Evolutionary conservation across 2,113 vertebrate genomes (phyloP), one percentile per base, ranked within the genome.

Genomic region (Gambusia affinis): DNA sequence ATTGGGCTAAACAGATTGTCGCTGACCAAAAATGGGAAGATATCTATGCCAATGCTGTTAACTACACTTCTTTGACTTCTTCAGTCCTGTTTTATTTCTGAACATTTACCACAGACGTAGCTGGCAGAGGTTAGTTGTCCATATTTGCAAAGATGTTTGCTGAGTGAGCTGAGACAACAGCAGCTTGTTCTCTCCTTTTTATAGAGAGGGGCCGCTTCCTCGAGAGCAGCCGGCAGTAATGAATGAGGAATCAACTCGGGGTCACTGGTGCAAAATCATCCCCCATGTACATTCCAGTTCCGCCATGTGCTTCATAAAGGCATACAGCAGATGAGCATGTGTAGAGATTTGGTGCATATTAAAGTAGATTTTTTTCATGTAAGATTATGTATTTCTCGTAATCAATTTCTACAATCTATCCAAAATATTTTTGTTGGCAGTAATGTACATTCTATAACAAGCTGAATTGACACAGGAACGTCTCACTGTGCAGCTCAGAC

Each of bases 71-170:
- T 63, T 77, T 72, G 81, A 75, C 89, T 89, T 85, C 75, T 94
- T 93, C 91, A 90, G 90, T 89, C 91, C 88, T 89, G 92, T 88
- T 92, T 89, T 83, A 91, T 75, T 90, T 92, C 83, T 92, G 88
- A 92, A 90, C 73, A 78, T 78, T 75, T 72, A 80, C 67, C 79
- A 83, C 54, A 68, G 81, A 84, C 86, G 85, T 76, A 74, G 85
- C 76, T 82, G 86, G 88, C 81, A 87, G 69, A 81, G 72, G 77
- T 67, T 69, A 77, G 82, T 77, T 88, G 75, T 84, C 69, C 78
- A 62, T 75, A 78, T 89, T 83, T 80, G 83, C 81, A 78, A 88
- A 87, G 89, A 90, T 72, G 83, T 87, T 88, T 89, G 85, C 72
- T 67, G 75, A 91, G 82, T 87, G 86, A 92, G 83, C 83, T 60